A percentile compares a stretch with the other conserved stretches of the same genome.
These are phyloP conservation scores for Etia nguti DNA, from an alignment of 2,113 vertebrate species.

Conservation along the genomic window DNA sequence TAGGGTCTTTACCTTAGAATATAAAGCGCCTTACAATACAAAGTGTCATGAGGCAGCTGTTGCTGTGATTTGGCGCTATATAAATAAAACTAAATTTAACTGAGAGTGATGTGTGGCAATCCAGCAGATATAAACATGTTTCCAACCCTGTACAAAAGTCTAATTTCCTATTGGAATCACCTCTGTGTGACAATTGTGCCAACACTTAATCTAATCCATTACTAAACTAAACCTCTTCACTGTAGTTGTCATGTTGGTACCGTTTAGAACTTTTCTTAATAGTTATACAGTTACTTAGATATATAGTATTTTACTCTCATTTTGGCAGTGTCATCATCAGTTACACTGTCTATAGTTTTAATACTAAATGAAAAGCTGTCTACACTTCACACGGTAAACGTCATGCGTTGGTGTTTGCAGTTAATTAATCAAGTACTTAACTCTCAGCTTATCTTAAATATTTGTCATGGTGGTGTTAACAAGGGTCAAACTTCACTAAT, in stretches of 20 bases:
- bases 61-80: neutral
- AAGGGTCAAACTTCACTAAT: neutral
- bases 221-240: neutral
- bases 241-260: neutral
- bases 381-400: neutral
- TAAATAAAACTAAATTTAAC: neutral
- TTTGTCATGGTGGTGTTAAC: neutral
- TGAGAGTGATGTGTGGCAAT: neutral
- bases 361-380: neutral
- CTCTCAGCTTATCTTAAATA: neutral
- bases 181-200: neutral
- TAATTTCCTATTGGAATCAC: neutral
- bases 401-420: neutral
- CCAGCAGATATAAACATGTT: neutral
- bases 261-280: neutral
- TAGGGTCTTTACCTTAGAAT: neutral
- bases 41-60: neutral
- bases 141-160: neutral
- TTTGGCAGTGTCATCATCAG: neutral
- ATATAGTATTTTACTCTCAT: neutral
- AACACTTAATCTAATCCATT: neutral
- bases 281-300: neutral
- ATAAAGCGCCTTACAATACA: neutral
- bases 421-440: neutral
- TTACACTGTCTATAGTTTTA: neutral